These are phyloP conservation scores for Pteruthius melanotis DNA, from an alignment of 2,113 vertebrate genomes.

Conservation along the genomic window DNA sequence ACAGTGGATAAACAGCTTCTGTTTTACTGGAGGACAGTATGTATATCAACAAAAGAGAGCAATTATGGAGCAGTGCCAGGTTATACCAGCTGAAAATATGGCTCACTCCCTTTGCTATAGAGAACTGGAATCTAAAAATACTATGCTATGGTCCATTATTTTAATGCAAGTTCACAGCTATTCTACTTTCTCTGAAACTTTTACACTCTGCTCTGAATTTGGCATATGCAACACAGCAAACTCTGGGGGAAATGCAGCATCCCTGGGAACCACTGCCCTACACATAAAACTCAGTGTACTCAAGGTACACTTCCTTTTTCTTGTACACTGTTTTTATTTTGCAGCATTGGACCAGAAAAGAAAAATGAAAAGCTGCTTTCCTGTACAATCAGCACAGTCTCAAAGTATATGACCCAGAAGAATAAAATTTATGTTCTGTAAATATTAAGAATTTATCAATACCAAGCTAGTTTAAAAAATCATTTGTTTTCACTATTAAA, in stretches of 20 bases:
- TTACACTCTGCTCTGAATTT: background rate
- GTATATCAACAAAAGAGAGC: background rate
- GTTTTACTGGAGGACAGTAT: background rate
- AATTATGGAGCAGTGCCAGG: background rate
- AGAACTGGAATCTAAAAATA: background rate
- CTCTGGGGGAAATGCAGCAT: fast-evolving
- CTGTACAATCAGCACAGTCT: background rate
- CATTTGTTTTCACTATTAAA: background rate
- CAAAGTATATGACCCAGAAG: background rate
- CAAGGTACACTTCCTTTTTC: background rate
- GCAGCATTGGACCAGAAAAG: background rate
- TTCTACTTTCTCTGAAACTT: background rate
- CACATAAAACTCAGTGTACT: background rate
- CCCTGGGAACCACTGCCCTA: background rate
- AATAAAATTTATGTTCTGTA: background rate
- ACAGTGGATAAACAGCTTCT: background rate
- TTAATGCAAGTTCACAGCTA: background rate
- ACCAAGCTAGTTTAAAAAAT: background rate
- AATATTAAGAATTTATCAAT: background rate
- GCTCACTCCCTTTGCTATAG: background rate
- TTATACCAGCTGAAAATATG: background rate
- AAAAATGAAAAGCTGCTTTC: background rate
- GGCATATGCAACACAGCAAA: background rate
- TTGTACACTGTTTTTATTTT: background rate
- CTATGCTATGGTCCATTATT: background rate